phyloP scores from a whole-genome alignment of 2,113 vertebrate genomes.

The Caretta caretta region DNA sequence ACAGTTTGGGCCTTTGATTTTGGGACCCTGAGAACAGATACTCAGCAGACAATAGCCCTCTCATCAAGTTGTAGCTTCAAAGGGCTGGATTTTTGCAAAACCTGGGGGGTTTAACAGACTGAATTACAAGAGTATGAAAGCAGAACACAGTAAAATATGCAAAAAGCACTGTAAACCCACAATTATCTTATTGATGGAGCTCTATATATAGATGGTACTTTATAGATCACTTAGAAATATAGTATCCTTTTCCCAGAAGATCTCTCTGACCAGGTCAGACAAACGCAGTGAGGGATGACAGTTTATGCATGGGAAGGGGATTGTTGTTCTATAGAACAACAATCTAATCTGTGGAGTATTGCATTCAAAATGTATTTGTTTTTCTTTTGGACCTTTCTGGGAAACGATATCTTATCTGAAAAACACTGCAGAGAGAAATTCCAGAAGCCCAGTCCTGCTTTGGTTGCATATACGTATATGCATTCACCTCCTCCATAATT shows the following conservation, averaged over 20 bases:
- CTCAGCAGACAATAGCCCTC: not conserved
- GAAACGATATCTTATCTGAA: not conserved
- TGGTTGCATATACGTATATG: not conserved
- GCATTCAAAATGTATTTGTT: not conserved
- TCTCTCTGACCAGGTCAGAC: not conserved
- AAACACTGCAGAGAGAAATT: not conserved
- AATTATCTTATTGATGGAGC: not conserved
- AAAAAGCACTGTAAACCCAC: not conserved
- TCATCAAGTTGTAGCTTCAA: not conserved
- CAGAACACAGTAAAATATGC: not conserved
- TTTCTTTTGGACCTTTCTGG: not conserved
- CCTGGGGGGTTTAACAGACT: not conserved
- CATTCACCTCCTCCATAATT: not conserved
- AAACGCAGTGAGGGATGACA: not conserved
- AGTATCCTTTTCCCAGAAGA: not conserved
- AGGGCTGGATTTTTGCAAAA: not conserved
- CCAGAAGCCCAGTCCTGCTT: not conserved
- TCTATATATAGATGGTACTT: rapidly evolving
- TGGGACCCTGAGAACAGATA: not conserved
- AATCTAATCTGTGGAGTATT: not conserved
- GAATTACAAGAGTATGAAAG: not conserved
- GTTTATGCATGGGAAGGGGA: not conserved
- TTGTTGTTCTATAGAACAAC: not conserved
- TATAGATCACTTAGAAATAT: not conserved
- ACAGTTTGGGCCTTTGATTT: not conserved